Percentiles rank a stretch among this genome's conserved stretches.
phyloP scores from a whole-genome alignment of 2,113 vertebrate species.

The Callopanchax toddi region DNA sequence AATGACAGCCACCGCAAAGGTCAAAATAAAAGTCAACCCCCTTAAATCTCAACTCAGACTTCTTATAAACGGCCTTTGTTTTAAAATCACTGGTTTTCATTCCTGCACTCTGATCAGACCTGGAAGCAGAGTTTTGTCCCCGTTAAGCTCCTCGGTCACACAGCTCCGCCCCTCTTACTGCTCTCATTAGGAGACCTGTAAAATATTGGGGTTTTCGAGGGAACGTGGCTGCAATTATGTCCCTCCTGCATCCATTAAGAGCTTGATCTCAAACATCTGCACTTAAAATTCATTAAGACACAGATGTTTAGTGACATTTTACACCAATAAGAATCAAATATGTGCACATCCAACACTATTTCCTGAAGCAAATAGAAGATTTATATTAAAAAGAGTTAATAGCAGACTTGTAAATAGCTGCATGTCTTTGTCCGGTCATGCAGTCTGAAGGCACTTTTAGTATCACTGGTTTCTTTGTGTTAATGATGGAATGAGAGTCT shows the following conservation, averaged over 20 bases:
- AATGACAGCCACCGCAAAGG: conserved; percentile 51
- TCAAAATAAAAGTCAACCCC: conserved; percentile 57
- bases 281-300: conserved; percentile 6
- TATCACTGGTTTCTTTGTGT: conserved; percentile 62
- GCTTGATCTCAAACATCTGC: conserved; percentile 19
- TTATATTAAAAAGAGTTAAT: background rate
- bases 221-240: conserved; percentile 39
- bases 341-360: background rate
- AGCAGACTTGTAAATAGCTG: conserved; percentile 18
- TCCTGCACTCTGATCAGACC: conserved; percentile 47
- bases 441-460: conserved; percentile 36
- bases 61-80: conserved; percentile 25
- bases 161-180: conserved; percentile 25
- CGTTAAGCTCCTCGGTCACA: conserved; percentile 28
- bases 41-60: conserved; percentile 33
- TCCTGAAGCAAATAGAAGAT: background rate
- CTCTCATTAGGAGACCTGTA: conserved; percentile 72
- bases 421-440: conserved; percentile 28
- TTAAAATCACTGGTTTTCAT: conserved; percentile 32
- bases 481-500: conserved; percentile 39
- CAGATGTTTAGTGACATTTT: background rate
- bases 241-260: conserved; percentile 22
- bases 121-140: conserved; percentile 48
- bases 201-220: conserved; percentile 56
- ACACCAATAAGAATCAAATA: background rate